A percentile compares a stretch with the other conserved stretches of the same genome.
Conservation (phyloP, 2,888 invertebrate genomes). For the Synanthedon tipuliformis region DNA sequence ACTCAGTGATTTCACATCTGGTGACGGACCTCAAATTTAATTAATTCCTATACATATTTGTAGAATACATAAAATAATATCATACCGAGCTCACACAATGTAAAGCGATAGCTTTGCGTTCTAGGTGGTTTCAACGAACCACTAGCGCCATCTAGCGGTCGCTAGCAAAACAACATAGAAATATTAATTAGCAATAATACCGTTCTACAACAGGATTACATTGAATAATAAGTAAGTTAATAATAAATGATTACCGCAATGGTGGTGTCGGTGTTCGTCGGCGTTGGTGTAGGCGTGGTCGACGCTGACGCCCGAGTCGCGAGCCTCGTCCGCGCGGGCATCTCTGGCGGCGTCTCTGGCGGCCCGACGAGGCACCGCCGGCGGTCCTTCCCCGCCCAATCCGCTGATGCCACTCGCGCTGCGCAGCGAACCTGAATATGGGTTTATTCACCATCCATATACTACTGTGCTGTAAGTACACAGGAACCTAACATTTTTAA, state of each 20-base stretch:
- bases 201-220: constrained; percentile 5
- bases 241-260: constrained; percentile 9
- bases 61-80: no score
- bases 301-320: constrained; percentile 54
- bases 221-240: constrained; percentile 8
- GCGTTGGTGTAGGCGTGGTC: constrained; percentile 42
- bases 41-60: no score
- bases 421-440: constrained; percentile 23
- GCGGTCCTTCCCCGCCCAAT: constrained; percentile 26
- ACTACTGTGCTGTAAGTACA: neutral
- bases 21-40: no score
- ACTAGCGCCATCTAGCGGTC: no score
- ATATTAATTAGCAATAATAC: no score
- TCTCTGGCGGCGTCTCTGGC: constrained; percentile 36
- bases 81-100: no score
- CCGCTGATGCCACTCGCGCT: constrained; percentile 49
- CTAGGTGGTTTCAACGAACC: no score
- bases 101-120: no score
- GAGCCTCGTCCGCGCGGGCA: constrained; percentile 53
- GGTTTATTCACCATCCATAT: neutral
- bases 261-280: constrained; percentile 31
- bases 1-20: no score
- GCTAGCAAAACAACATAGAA: no score
- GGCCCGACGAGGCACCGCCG: constrained; percentile 3
- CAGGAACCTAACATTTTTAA: neutral